Base-by-base conservation (phyloP, 2,888 invertebrate species). In the Meiosimyza decipiens region DNA sequence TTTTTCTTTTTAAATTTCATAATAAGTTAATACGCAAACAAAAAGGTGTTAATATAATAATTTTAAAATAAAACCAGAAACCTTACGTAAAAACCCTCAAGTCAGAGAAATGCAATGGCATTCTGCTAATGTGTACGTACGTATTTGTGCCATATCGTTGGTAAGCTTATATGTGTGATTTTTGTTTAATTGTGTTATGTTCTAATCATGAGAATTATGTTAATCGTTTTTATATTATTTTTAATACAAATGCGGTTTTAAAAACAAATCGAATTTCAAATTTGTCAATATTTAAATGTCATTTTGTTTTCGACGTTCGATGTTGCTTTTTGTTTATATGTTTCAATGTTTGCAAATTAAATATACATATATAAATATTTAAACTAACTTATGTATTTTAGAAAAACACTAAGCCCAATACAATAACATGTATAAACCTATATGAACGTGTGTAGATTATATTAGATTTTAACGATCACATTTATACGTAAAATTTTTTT, bases 131-230 rank as follows among this genome's bases (percentile, higher is more conserved):
- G 40, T 40, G 9, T 40, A 40, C 40, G 40, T 40, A 40, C 40
- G 40, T 40, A 40, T 40, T 40, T 40, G 1, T 40, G 40, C 40
- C 40, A 40, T 40, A 40, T 40, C 6, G 40, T 40, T 40, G 55
- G 55, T 55, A 55, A 55, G 55, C 55, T 16, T 55, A 12, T n/a
- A 55, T 55, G 55, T 55, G 55, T 55, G 55, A 55, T 55, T 55
- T 55, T 55, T 55, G 55, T 55, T 55, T 55, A 55, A 55, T 18
- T 55, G 55, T n/a, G 12, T 11, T 55, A 0, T 40, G 6, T 40
- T 40, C 6, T 40, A 40, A 40, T 40, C 9, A 40, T 6, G 40
- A 40, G 9, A 6, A 7, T 6, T 40, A 9, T 40, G 1, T 40
- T 40, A 9, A 9, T 40, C 2, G 9, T 40, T 40, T 40, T 7